These are phyloP conservation scores for Amphimallon solstitiale DNA, from an alignment of 2,888 invertebrate species.

Conservation along the genomic window DNA sequence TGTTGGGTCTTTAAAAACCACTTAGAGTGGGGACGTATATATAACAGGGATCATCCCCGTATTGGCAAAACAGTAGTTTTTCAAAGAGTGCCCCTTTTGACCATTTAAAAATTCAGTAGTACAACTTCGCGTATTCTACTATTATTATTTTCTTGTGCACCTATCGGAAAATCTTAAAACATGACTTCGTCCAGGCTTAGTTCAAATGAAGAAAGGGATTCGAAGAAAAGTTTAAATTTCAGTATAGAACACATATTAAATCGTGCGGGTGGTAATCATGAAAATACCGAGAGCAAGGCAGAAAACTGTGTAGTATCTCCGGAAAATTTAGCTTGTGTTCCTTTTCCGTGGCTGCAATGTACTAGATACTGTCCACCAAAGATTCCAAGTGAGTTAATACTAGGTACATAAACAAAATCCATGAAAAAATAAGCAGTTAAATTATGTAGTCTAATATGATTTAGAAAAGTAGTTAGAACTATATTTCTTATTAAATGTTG, in stretches of 20 bases:
- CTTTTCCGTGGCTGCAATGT: constrained; percentile 73
- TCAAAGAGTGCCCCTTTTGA: constrained; percentile 23
- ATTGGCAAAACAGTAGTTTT: constrained; percentile 43
- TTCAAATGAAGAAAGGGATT: constrained; percentile 35
- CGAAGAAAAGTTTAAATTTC: constrained; percentile 63
- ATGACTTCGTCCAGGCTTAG: constrained; percentile 43
- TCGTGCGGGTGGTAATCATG: constrained; percentile 63
- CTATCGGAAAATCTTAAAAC: constrained; percentile 18
- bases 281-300: constrained; percentile 2
- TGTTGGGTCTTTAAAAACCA: constrained; percentile 53
- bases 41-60: constrained; percentile 46
- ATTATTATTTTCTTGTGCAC: neutral
- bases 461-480: no score
- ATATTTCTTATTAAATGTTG: no score
- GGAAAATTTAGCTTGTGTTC: constrained; percentile 40
- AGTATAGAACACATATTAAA: constrained; percentile 72
- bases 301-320: constrained; percentile 3
- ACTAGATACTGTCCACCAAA: constrained; percentile 79
- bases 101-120: constrained; percentile 2
- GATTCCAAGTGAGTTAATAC: constrained; percentile 69
- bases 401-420: no score
- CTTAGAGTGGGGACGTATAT: constrained; percentile 53
- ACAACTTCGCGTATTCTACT: neutral
- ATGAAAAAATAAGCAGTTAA: no score
- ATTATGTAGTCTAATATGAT: no score